phyloP scores from a whole-genome alignment of 2,113 vertebrate genomes.

The Protobothrops mucrosquamatus region DNA sequence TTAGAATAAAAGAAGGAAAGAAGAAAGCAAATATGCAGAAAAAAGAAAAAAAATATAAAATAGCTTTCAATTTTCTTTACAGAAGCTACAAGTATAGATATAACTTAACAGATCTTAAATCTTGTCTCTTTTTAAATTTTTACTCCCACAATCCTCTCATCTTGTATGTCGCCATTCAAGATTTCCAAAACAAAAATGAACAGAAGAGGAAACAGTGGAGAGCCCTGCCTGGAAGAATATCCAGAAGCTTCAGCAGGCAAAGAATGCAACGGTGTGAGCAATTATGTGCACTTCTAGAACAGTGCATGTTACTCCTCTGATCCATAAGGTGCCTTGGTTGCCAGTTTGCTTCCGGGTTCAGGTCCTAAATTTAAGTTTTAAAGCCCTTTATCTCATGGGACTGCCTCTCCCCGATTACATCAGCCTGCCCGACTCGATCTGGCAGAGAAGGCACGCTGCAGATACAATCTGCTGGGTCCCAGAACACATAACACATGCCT shows the following conservation, averaged over 20 bases:
- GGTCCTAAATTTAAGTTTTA: not conserved
- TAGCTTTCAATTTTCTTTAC: no score
- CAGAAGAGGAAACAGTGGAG: no score
- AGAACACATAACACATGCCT: not conserved
- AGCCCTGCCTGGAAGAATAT: not conserved
- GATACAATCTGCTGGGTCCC: not conserved
- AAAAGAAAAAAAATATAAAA: no score
- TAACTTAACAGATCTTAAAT: no score
- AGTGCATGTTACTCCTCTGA: not conserved
- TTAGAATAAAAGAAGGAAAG: not conserved
- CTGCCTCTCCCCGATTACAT: not conserved
- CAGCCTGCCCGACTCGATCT: not conserved
- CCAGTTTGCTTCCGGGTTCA: not conserved
- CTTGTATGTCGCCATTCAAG: no score
- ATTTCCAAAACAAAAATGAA: no score
- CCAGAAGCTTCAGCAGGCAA: not conserved
- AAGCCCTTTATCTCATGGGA: not conserved
- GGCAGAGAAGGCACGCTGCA: not conserved
- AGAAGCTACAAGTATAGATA: no score
- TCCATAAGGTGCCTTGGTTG: not conserved
- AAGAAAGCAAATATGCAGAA: no score
- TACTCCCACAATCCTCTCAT: no score
- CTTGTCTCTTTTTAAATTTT: no score
- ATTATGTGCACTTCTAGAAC: not conserved
- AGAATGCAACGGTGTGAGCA: not conserved